Evolutionary conservation across 2,888 invertebrate species (phyloP), one percentile per base, ranked within the genome.

Genomic region (Clanis bilineata): DNA sequence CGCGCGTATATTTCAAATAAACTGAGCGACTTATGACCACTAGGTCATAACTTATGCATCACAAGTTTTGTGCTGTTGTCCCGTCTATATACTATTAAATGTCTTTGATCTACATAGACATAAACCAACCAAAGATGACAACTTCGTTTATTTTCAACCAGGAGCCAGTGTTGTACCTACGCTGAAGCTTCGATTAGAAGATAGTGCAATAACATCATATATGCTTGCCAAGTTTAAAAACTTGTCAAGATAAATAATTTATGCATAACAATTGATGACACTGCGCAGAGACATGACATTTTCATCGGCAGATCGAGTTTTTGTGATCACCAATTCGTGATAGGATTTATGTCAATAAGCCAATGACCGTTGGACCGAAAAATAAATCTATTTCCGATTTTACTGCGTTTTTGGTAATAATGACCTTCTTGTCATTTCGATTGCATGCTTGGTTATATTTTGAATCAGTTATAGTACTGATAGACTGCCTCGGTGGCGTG

Each of bases 321-420:
- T 62, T 60, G 47, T 64, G 51, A 55, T 36, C 62, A 54, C 28
- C 57, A 47, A 60, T 54, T 62, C 56, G 59, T 55, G 57, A 45
- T 62, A 64, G 58, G 62, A 66, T 67, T 65, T 61, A 64, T 63
- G 69, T 67, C 67, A 66, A 64, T 59, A 62, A 60, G 64, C 57
- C 63, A 56, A 41, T 64, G 68, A 62, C 65, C 60, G 62, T 62
- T 59, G 59, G 44, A 43, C 41, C 25, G 54, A 58, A 41, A 18
- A 51, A 51, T 51, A 51, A 10, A 51, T 28, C 25, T 25, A 47
- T 51, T 32, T 51, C 32, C 23, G 4, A 32, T 32, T 28, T 18
- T 28, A 15, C 10, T 15, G 47, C 18, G 15, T 15, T 28, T 28
- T 51, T 47, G n/a, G 15, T 23, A 15, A 28, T 18, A 18, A 15